Evolutionary conservation across 30 jellyfish, hydroid and myxozoan species (phyloP), one percentile per base, ranked within the genome.

Genomic region (Pseudorhiza aurosa): DNA sequence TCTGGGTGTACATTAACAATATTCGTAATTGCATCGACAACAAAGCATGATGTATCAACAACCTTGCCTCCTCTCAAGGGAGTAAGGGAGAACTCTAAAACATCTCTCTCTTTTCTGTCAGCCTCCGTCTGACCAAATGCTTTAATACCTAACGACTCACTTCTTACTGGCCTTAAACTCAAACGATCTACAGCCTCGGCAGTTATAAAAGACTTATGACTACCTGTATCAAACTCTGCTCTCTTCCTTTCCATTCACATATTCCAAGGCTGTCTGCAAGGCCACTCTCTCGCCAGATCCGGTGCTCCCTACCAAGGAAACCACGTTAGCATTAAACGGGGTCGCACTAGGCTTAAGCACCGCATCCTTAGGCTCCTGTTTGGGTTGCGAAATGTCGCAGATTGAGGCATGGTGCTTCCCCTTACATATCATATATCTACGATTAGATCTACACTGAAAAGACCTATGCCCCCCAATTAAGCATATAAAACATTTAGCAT

Each of bases 101-200:
- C 93, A 55, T 81, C 93, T 47, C 86, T 81, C 71, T 8, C 53
- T 1, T 78, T 79, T 17, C 12, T 33, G 11, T 65, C 69, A 10
- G 75, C 80, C 58, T 81, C 93, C 17, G 27, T 67, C 19, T 85
- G 53, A 60, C 93, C 93, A 81, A 81, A 67, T 4, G 85, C 78
- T 39, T 67, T 81, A 0, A 81, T 81, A 2, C 86, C 78, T 3
- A 67, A 0, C 29, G 1, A 1, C 51, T 64, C 79, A 21, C 62
- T 65, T 70, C 93, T 65, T 79, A 81, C 93, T 1, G 93, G 93
- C 85, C 78, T 30, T 67, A 81, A 40, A 11, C 77, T 78, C 1
- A 65, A 62, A 46, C 39, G 49, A 21, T 70, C 19, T 24, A 81
- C 93, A 65, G 85, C 93, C 68, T 51, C 39, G 8, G 84, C 85